Evolutionary conservation across 2,888 invertebrate genomes (phyloP), one percentile per base, ranked within the genome.

Genomic region (Leucophenga maculata): DNA sequence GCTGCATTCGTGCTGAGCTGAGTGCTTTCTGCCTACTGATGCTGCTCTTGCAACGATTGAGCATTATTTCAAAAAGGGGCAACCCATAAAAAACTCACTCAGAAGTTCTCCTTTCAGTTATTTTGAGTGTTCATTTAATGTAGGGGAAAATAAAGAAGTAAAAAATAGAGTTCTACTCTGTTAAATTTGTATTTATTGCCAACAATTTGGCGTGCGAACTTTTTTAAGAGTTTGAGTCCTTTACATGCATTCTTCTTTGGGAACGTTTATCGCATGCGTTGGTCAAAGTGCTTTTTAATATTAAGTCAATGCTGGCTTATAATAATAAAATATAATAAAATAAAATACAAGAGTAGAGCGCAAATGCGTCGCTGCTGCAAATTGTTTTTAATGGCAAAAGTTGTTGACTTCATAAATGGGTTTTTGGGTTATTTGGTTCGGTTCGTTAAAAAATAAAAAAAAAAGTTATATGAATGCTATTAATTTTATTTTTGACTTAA

Each of bases 121-220:
- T 8, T 16, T 20, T 68, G 65, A 50, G 65, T n/a, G n/a, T 62
- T 32, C 55, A 50, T 69, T 46, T 59, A 39, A 46, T 64, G 16
- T 44, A 54, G 32, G n/a, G 32, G 39, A n/a, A 50, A 39, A 22
- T 11, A 54, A 31, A 72, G 75, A 83, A 76, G 76, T 78, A 78
- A 76, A 79, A 77, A 6, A 1, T 39, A 39, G 39, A 6, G 8
- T 11, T 6, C 39, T 39, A 1, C 39, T 1, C 76, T 77, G 39
- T 84, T 84, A 83, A 82, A 83, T 82, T n/a, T 83, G 85, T 84
- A 84, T 84, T 84, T 82, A 84, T 83, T 75, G 83, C 82, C 83
- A 80, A 83, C 83, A 84, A 82, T 84, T 82, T 83, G 77, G 72
- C 74, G 79, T 77, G 84, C 75, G 80, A 84, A 80, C 84, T 76